Conservation (phyloP, 2,113 vertebrate genomes). For the Acanthochromis polyacanthus region DNA sequence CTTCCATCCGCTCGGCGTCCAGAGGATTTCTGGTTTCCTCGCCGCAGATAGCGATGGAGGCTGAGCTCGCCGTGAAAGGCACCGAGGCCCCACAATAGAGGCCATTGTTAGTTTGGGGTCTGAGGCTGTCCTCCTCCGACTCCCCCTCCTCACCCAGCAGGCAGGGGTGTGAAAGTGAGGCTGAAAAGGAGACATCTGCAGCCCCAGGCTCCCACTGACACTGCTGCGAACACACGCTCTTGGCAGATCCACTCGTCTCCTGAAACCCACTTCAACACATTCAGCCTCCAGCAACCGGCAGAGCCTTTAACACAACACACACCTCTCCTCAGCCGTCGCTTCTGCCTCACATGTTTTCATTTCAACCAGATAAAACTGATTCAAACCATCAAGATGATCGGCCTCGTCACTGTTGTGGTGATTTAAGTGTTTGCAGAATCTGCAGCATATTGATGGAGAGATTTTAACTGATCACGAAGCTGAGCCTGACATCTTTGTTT, state of each 20-base stretch:
- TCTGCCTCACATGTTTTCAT: not conserved
- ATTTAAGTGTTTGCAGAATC: not conserved
- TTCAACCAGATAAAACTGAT: not conserved
- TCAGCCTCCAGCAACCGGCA: constrained; percentile 24
- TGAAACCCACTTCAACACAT: constrained; percentile 15
- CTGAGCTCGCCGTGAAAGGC: constrained; percentile 58
- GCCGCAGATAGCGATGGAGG: constrained; percentile 42
- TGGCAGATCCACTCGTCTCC: constrained; percentile 9
- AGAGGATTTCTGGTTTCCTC: constrained; percentile 11
- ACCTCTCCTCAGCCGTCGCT: not conserved
- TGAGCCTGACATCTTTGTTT: too few species aligned
- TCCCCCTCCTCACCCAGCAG: constrained; percentile 27
- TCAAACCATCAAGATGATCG: not conserved
- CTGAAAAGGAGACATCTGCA: constrained; percentile 83
- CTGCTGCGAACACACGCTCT: constrained; percentile 23
- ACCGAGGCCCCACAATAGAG: constrained; percentile 79
- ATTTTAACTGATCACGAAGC: too few species aligned
- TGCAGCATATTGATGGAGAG: not conserved
- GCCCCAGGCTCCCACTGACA: constrained; percentile 67
- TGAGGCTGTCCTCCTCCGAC: constrained; percentile 20
- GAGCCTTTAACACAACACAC: not conserved
- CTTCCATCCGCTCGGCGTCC: constrained; percentile 22
- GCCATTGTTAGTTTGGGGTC: constrained; percentile 76
- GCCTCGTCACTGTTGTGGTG: not conserved
- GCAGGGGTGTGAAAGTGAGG: constrained; percentile 66